Evolutionary conservation across 2,113 vertebrate genomes (phyloP), one percentile per base, ranked within the genome.

Genomic region (Istiophorus platypterus): DNA sequence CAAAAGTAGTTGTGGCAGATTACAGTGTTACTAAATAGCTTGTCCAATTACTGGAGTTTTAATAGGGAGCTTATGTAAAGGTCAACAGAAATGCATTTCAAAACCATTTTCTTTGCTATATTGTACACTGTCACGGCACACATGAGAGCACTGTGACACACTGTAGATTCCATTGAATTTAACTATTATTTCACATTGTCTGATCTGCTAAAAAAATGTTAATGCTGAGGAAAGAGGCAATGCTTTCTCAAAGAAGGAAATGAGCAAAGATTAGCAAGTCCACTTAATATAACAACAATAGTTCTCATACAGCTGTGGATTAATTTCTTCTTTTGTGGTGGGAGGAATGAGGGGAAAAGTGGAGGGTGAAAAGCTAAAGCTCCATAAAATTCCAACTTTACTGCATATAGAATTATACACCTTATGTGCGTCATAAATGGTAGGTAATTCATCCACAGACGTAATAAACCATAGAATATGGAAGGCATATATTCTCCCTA

Each of bases 371-470:
- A 88, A 88, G 80, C 88, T 77, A 89, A 66, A 85, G 72, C 80
- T 85, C 91, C 79, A 92, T 94, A 93, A 94, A 92, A 93, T 89
- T 63, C 45, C 69, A 85, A 80, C 93, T 93, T 94, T 92, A 93
- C 88, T 90, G 89, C 92, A 90, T 87, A 89, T 90, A 91, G 91
- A 93, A 93, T 92, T 91, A 94, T 90, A 89, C 88, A 94, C 88
- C 93, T 95, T 93, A 93, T 92, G 93, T 90, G 91, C 88, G 89
- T 94, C 93, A 93, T 93, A 93, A 94, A 94, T 86, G 88, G 78
- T 82, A 74, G 84, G 89, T 88, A 93, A 92, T 93, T 92, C 87
- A 90, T 92, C 81, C 85, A 90, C 89, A 90, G 72, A 83, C 66
- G 90, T 91, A 91, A 94, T 94, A 94, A 95, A 95, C 74, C 64